Evolutionary conservation across 2,888 invertebrate species (phyloP), one percentile per base, ranked within the genome.

Genomic region (Uloborus plumipes): DNA sequence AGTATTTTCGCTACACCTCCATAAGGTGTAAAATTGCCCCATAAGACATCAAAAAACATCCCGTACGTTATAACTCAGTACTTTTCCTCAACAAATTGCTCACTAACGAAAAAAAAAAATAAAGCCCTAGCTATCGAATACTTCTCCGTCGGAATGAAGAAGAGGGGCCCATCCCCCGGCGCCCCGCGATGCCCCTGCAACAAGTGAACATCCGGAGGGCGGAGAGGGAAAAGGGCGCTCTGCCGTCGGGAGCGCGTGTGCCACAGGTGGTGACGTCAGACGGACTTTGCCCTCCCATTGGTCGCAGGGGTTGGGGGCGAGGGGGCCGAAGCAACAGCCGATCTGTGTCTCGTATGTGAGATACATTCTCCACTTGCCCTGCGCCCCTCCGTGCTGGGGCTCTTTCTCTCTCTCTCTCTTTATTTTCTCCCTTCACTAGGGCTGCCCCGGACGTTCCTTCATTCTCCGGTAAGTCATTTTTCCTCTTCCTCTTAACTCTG

Each of bases 181-280:
- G 61, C 61, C 61, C 16, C 51, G 49, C 16, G 49, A 18, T 61
- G 49, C 61, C 31, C 69, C 69, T 50, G 76, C 76, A 76, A 76
- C 76, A 76, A 76, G 76, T 76, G 76, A 76, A 62, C 66, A 39
- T 39, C 39, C 75, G 51, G 59, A 59, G 55, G 65, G 31, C 11
- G 53, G 55, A 26, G 70, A 39, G 65, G 74, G 62, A 39, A 59
- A 47, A 55, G 55, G 18, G 18, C n/a, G 55, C n/a, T 16, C 55
- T 20, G 47, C 15, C 55, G 47, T 58, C 65, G 51, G 65, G 55
- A 66, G 50, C 39, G 76, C 76, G 76, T 69, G 76, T 69, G 76
- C 76, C 69, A 76, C 76, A 76, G 76, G 76, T 76, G 76, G 31
- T 76, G 76, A 76, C 76, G 76, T 76, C 76, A 76, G 47, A 53